Base-by-base conservation (phyloP, 1,140 invertebrate genomes). In the Caerostris darwini region DNA sequence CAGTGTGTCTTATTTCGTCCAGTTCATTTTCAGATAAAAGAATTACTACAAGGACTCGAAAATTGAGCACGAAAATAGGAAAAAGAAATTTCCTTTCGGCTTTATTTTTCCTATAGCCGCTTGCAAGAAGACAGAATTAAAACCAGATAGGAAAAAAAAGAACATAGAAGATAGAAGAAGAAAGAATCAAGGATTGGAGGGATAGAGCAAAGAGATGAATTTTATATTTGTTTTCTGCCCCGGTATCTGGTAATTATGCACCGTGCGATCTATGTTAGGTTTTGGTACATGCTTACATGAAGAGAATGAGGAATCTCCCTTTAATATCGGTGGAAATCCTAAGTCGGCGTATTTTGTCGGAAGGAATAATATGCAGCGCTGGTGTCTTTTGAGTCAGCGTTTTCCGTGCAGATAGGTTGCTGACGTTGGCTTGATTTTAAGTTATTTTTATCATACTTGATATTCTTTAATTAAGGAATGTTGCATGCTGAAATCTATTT, bases 181-280 rank as follows among this genome's bases (percentile, higher is more conserved):
- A 59, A 34, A 86, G 14, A 50, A n/a, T n/a, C n/a, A n/a, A n/a
- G n/a, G n/a, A n/a, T n/a, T n/a, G n/a, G n/a, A n/a, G n/a, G 17
- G 58, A n/a, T 34, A 86, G 57, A 86, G 83, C 83, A 69, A 61
- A 56, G 69, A 90, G 69, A 90, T 90, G 71, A 90, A 90, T 90
- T 90, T 90, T 90, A 90, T 90, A 90, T 90, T 81, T 81, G 69
- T 58, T 90, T 90, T 90, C n/a, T n/a, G n/a, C 19, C 67, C 89
- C n/a, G 19, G 54, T 59, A 56, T 85, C 64, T 19, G 17, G 17
- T 92, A 92, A 92, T 92, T 92, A 92, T 92, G 90, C 90, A 92
- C 90, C 90, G 77, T 67, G 54, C 59, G 90, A 92, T 54, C 50
- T n/a, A n/a, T n/a, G n/a, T n/a, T 19, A 50, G 71, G 64, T 83